Evolutionary conservation across 2,113 vertebrate species (phyloP).

Genomic region (Mirounga angustirostris): DNA sequence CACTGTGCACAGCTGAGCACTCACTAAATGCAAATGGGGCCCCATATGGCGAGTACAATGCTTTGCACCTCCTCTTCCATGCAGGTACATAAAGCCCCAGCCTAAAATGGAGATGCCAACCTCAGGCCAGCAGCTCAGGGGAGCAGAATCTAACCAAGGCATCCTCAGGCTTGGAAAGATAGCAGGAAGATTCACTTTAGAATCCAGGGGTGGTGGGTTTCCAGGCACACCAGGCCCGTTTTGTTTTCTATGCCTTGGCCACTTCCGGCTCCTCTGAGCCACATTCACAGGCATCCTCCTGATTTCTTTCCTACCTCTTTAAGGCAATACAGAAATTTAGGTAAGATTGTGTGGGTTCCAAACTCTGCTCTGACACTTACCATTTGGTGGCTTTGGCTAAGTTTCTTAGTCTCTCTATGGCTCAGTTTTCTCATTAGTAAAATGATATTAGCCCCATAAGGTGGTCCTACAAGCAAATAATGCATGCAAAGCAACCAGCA

Average conservation of each 20-base stretch:
- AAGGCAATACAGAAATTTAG: background rate
- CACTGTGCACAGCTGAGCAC: constrained; percentile 63
- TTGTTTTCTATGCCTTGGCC: background rate
- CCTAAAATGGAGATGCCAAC: background rate
- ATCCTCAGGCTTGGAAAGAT: background rate
- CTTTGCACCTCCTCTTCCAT: background rate
- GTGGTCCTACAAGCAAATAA: background rate
- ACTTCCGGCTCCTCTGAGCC: background rate
- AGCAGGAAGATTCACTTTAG: background rate
- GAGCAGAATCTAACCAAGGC: background rate
- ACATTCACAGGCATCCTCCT: background rate
- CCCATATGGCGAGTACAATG: background rate
- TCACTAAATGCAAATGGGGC: constrained; percentile 29
- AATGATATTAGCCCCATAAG: background rate
- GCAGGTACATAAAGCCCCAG: background rate
- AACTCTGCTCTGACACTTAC: background rate
- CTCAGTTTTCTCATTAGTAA: constrained; percentile 20
- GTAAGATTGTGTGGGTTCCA: background rate
- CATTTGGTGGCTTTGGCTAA: background rate
- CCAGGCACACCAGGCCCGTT: background rate
- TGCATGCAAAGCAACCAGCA: background rate
- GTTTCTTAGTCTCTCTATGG: background rate
- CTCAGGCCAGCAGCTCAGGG: background rate
- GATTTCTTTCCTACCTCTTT: background rate
- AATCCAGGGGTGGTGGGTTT: no score